These are phyloP conservation scores for Berghia stephanieae DNA, from an alignment of 1,140 invertebrate genomes.

Conservation along the genomic window DNA sequence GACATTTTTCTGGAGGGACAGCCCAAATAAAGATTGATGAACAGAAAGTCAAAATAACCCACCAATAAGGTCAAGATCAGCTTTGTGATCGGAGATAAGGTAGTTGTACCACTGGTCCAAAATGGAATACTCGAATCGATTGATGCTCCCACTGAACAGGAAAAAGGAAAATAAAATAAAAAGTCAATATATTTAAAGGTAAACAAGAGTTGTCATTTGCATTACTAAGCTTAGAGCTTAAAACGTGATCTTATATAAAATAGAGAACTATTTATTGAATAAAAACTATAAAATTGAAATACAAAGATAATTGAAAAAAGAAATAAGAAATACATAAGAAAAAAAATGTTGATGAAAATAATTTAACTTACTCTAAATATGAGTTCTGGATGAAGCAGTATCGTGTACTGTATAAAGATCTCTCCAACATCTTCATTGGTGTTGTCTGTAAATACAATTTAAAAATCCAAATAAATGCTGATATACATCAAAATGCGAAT, in stretches of 20 bases:
- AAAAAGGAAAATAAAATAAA: conserved; percentile 9
- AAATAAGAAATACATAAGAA: background rate
- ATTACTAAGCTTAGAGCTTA: no score
- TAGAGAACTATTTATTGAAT: no score
- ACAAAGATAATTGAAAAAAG: no score
- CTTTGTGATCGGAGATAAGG: conserved; percentile 76
- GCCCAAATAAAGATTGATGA: no score
- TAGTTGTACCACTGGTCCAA: conserved; percentile 87
- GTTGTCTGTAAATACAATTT: conserved; percentile 46
- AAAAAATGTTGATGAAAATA: background rate
- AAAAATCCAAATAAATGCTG: background rate
- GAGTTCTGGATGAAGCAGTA: conserved; percentile 64
- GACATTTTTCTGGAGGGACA: no score
- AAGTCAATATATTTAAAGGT: background rate
- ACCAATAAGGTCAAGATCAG: conserved; percentile 87
- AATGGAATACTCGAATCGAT: conserved; percentile 75
- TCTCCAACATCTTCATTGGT: conserved; percentile 62
- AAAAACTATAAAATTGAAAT: no score
- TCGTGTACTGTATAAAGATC: conserved; percentile 61
- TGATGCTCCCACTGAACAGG: conserved; percentile 68
- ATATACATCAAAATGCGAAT: background rate
- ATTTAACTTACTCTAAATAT: conserved; percentile 53
- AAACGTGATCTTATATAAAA: no score
- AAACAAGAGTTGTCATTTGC: no score
- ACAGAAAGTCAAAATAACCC: no score